Evolutionary conservation across 2,797 vertebrate species (phyloP).

Genomic region (Apogon hyalosoma): DNA sequence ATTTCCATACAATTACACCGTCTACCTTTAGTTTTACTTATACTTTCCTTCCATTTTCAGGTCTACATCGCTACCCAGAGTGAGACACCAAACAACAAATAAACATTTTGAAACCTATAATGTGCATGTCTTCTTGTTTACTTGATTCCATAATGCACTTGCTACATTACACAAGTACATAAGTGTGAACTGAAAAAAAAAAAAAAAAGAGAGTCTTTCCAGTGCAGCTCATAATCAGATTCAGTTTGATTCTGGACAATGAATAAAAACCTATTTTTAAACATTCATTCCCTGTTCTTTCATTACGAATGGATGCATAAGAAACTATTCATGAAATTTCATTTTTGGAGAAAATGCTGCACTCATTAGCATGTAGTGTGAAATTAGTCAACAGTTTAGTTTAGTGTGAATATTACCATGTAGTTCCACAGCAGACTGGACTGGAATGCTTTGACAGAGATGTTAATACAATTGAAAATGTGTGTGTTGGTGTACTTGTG

Average conservation of each 20-base stretch:
- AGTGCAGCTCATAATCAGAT: neutral
- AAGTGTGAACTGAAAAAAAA: no score
- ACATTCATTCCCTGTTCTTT: constrained; percentile 15
- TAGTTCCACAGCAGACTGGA: constrained; percentile 20
- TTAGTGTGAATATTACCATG: constrained; percentile 32
- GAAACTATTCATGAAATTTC: constrained; percentile 29
- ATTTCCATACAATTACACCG: no score
- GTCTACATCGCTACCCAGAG: no score
- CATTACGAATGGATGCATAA: constrained; percentile 36
- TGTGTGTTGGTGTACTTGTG: neutral
- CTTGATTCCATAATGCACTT: no score
- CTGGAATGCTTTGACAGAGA: constrained; percentile 25
- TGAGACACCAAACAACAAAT: no score
- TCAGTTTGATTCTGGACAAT: constrained; percentile 39
- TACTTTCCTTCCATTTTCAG: no score
- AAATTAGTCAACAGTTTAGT: constrained; percentile 10
- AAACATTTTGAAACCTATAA: no score
- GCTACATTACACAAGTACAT: no score
- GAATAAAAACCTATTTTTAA: constrained; percentile 29
- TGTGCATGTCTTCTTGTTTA: no score
- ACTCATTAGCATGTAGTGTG: neutral
- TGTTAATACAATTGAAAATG: constrained; percentile 24
- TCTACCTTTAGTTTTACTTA: no score
- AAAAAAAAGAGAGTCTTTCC: neutral
- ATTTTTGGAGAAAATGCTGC: constrained; percentile 31